Base-by-base conservation (phyloP, 2,113 vertebrate species). In the Varanus salvator region DNA sequence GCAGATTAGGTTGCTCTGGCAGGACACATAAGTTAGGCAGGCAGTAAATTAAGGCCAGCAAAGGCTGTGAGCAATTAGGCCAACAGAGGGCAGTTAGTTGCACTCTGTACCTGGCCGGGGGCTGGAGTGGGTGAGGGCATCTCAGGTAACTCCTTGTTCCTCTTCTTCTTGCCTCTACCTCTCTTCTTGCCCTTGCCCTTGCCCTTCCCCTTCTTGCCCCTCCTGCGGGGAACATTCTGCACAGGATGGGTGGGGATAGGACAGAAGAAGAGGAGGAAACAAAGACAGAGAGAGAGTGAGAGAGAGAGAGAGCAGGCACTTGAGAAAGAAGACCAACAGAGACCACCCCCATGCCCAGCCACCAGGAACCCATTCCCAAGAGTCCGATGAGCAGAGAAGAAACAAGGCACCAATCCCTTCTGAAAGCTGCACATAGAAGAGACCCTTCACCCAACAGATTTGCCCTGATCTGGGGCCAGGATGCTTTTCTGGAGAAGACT, bases 161-260 rank as follows among this genome's bases (percentile, higher is more conserved):
- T 98, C 96, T 97, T 98, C 92, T 97, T 97, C 86, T 97, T 97
- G 87, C 98, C 97, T 92, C 84, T 87, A 0, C 97, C 97, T 90
- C 97, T 97, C 91, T 97, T 98, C 95, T 97, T 98, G 90, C 98
- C 97, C 93, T 97, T 97, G 90, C 96, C 87, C 27, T 86, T 98
- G 90, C 96, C 97, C 87, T 97, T 98, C 90, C 96, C 96, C 95
- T 97, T 97, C 95, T 96, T 92, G 95, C 93, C 86, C 81, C 94
- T 98, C 92, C 94, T 94, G 66, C 60, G 94, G 0, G 94, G 94
- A 12, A 88, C 8, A 0, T 66, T 75, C 89, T 91, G 93, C 17
- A 3, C 92, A 87, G 68, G 44, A 25, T 75, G 29, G 72, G 38
- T 44, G 15, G 68, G 34, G 72, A 54, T 0, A 7, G 29, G 76